Percentiles rank a stretch among this genome's conserved stretches.
Conservation (phyloP, 1,140 invertebrate species). For the Gerris buenoi region DNA sequence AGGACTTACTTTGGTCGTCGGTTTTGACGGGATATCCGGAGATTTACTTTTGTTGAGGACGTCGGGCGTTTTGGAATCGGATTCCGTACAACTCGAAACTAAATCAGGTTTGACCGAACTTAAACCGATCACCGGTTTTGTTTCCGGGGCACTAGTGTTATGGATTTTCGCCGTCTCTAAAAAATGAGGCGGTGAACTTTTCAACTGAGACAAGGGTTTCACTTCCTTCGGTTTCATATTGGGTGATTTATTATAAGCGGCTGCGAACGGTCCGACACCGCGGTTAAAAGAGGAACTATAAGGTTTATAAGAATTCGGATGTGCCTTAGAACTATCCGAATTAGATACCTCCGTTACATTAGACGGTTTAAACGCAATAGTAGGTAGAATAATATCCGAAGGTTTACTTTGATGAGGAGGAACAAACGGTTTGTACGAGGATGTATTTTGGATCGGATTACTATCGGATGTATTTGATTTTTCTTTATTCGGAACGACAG, state of each 20-base stretch:
- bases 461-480: no score
- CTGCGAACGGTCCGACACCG: conserved; percentile 24
- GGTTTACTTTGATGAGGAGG: neutral
- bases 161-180: conserved; percentile 24
- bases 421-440: no score
- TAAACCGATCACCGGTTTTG: conserved; percentile 18
- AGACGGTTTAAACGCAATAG: conserved; percentile 11
- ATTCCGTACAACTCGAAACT: conserved; percentile 44
- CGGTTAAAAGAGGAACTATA: conserved; percentile 27
- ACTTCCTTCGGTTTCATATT: conserved; percentile 6
- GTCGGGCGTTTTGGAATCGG: conserved; percentile 41
- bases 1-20: neutral
- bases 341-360: conserved; percentile 7
- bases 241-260: conserved; percentile 18
- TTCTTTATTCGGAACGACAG: no score
- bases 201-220: conserved; percentile 21
- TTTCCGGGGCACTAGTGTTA: conserved; percentile 26
- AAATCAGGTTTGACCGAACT: conserved; percentile 43
- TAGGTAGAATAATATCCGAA: conserved; percentile 4
- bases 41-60: conserved; percentile 25
- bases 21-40: neutral
- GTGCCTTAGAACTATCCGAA: conserved; percentile 18
- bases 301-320: conserved; percentile 26
- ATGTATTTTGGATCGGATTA: no score
- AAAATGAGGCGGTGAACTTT: conserved; percentile 29